A percentile compares a stretch with the other conserved stretches of the same genome.
Conservation (phyloP, 2,113 vertebrate genomes). For the Chrysemys picta region DNA sequence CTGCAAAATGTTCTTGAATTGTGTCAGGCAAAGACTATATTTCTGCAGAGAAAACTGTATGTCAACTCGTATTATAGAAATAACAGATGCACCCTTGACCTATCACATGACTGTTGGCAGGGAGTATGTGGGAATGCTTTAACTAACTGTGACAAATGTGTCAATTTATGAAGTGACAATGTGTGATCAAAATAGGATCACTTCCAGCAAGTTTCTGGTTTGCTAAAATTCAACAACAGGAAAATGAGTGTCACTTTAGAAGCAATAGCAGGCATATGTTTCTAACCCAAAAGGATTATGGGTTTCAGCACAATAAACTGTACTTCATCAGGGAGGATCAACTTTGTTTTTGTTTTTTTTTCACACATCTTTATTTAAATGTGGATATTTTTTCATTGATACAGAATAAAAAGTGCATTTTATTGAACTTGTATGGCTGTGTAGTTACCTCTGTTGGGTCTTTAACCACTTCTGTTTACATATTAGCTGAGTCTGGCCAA, state of each 20-base stretch:
- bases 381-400: constrained; percentile 85
- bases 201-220: constrained; percentile 65
- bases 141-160: not conserved
- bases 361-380: constrained; percentile 81
- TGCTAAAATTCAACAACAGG: constrained; percentile 57
- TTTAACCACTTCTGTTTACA: not conserved
- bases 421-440: constrained; percentile 71
- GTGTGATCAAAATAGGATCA: constrained; percentile 7
- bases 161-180: not conserved
- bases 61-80: constrained; percentile 16
- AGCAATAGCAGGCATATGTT: constrained; percentile 78
- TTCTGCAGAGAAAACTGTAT: constrained; percentile 43
- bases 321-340: constrained; percentile 83
- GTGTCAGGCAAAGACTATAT: constrained; percentile 31
- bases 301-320: constrained; percentile 85
- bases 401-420: constrained; percentile 85
- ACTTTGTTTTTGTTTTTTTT: constrained; percentile 62
- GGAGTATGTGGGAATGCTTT: not conserved
- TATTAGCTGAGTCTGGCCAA: fast-evolving
- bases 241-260: constrained; percentile 65
- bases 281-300: constrained; percentile 76
- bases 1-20: not conserved
- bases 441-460: not conserved
- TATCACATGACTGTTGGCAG: not conserved
- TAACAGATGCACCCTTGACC: constrained; percentile 45